These are phyloP conservation scores for Blennius ocellaris DNA, from an alignment of 2,113 vertebrate species.

Conservation along the genomic window DNA sequence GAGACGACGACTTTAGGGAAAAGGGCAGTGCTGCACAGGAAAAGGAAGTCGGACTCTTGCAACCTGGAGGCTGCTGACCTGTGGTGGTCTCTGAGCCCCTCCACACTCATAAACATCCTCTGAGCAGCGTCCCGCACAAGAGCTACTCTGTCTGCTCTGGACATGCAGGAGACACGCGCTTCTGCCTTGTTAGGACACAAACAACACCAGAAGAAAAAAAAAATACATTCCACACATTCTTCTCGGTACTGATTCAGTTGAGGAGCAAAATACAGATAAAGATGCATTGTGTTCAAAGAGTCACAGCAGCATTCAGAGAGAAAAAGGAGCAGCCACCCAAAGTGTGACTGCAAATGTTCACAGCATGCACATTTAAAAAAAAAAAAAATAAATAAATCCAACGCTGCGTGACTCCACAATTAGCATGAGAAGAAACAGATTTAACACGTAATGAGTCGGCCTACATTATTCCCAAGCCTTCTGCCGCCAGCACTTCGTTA, in stretches of 20 bases:
- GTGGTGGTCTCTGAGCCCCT: constrained; percentile 16
- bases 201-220: constrained; percentile 6
- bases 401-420: not conserved
- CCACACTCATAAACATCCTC: constrained; percentile 71
- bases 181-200: constrained; percentile 26
- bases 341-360: constrained; percentile 3
- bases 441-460: constrained; percentile 7
- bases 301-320: constrained; percentile 4
- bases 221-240: constrained; percentile 65
- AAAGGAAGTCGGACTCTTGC: constrained; percentile 62
- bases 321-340: constrained; percentile 21
- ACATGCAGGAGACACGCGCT: constrained; percentile 45
- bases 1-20: constrained; percentile 18
- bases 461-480: constrained; percentile 19
- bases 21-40: constrained; percentile 52
- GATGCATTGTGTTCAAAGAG: constrained; percentile 10
- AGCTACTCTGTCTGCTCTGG: constrained; percentile 31
- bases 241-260: constrained; percentile 15
- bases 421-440: constrained; percentile 34
- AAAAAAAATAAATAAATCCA: constrained; percentile 24
- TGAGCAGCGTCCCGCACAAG: constrained; percentile 17
- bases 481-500: constrained; percentile 51
- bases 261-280: constrained; percentile 1
- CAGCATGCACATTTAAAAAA: not conserved
- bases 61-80: constrained; percentile 49